These are phyloP conservation scores for Uria lomvia DNA, from an alignment of 2,113 vertebrate species.

Conservation along the genomic window DNA sequence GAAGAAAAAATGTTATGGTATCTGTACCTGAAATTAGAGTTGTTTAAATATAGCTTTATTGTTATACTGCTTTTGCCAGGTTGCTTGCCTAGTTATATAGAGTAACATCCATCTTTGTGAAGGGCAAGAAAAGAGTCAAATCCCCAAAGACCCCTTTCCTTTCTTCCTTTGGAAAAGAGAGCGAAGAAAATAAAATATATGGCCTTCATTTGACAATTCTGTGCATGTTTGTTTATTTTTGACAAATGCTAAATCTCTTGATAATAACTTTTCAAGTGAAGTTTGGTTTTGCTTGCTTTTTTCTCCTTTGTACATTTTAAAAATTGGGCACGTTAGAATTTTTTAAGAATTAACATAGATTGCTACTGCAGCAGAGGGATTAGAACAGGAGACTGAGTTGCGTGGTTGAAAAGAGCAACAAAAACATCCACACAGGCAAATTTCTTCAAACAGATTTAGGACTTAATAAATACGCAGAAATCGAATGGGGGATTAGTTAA, in stretches of 20 bases:
- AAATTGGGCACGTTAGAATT: neutral
- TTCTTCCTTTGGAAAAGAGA: neutral
- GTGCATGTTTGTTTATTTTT: neutral
- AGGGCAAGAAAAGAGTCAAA: neutral
- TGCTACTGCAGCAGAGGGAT: neutral
- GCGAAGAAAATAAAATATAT: neutral
- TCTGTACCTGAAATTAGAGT: neutral
- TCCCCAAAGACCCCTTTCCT: neutral
- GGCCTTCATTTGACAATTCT: neutral
- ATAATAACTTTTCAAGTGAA: neutral
- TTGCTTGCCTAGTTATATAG: neutral
- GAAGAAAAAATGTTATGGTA: neutral
- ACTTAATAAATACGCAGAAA: neutral
- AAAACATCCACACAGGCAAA: neutral
- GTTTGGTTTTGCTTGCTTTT: neutral
- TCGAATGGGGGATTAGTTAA: neutral
- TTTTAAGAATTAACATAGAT: neutral
- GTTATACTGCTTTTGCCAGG: neutral
- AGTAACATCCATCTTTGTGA: slow-evolving; percentile 12
- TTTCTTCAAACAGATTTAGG: neutral
- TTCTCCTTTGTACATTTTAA: neutral
- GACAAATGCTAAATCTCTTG: neutral
- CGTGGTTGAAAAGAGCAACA: neutral
- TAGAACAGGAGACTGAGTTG: neutral
- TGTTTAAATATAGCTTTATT: slow-evolving; percentile 45